Evolutionary conservation across 2,888 invertebrate genomes (phyloP), one percentile per base, ranked within the genome.

Genomic region (Cistogaster globosa): DNA sequence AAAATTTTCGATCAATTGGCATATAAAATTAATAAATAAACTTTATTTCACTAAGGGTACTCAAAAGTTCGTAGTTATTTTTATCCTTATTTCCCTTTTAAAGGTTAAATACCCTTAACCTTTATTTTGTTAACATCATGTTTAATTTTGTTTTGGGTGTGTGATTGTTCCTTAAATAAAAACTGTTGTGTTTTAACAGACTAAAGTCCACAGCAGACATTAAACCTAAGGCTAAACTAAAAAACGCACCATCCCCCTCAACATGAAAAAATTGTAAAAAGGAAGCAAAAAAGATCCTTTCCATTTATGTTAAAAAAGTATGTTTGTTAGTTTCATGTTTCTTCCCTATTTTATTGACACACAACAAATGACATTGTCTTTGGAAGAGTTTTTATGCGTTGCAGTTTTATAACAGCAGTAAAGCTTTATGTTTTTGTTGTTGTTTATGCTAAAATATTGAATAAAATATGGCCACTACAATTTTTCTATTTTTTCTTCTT

Each of bases 181-280:
- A 18, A 77, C 51, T 57, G 45, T 48, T 65, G 48, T 57, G 32
- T 51, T 76, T 67, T 48, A 48, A 42, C 32, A 53, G 36, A 48
- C 67, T 42, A 14, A 36, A 63, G 85, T 85, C 78, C 74, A 69
- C 12, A 75, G 68, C 78, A 85, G 78, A 85, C 81, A 78, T 82
- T 85, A 75, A 55, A 60, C 81, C 81, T n/a, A 18, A 62, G 74
- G 84, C 60, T 20, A 22, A 18, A 26, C 58, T 72, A 65, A 72
- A 72, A 69, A 18, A 16, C 7, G 0, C 36, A 20, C 62, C 51
- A 22, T 36, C 62, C 18, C 20, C 26, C 51, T n/a, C 65, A 26
- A 45, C 62, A 32, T 48, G 20, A 22, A 16, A 9, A 38, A 51
- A 6, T 20, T 18, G 8, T 9, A 7, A 7, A 53, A 62, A 51